These are phyloP conservation scores for Phasianus colchicus DNA, from an alignment of 2,113 vertebrate genomes.

Conservation along the genomic window DNA sequence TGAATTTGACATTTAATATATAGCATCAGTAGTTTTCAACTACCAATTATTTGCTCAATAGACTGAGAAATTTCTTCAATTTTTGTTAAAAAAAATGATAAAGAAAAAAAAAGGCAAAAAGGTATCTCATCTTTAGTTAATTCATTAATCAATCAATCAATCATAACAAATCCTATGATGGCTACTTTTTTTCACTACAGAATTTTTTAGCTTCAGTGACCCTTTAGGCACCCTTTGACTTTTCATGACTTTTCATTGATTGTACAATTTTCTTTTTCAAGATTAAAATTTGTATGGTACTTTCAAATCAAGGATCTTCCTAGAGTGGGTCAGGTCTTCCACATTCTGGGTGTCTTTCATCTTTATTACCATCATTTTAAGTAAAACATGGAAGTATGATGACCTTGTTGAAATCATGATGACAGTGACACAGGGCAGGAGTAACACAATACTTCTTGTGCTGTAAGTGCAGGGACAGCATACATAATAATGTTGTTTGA, in stretches of 20 bases:
- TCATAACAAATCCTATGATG: rapidly evolving
- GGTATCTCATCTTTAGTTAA: not conserved
- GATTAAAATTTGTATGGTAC: not conserved
- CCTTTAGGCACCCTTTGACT: not conserved
- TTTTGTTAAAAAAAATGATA: not conserved
- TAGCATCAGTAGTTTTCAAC: not conserved
- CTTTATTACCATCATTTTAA: not conserved
- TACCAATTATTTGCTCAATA: not conserved
- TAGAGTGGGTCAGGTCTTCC: not conserved
- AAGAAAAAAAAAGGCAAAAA: not conserved
- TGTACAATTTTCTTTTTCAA: not conserved
- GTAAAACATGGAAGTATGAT: not conserved
- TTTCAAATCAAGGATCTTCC: not conserved
- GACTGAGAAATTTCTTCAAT: not conserved
- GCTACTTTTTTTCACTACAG: not conserved
- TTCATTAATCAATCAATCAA: not conserved
- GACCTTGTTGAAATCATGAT: not conserved
- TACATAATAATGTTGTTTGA: not conserved
- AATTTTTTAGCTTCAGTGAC: not conserved
- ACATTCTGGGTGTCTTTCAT: not conserved
- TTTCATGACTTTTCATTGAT: not conserved
- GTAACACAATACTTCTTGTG: not conserved
- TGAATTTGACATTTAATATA: not conserved
- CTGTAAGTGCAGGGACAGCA: not conserved
- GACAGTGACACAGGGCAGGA: not conserved